Evolutionary conservation across 2,113 vertebrate genomes (phyloP).

Genomic region (Nannobrachium achirus): DNA sequence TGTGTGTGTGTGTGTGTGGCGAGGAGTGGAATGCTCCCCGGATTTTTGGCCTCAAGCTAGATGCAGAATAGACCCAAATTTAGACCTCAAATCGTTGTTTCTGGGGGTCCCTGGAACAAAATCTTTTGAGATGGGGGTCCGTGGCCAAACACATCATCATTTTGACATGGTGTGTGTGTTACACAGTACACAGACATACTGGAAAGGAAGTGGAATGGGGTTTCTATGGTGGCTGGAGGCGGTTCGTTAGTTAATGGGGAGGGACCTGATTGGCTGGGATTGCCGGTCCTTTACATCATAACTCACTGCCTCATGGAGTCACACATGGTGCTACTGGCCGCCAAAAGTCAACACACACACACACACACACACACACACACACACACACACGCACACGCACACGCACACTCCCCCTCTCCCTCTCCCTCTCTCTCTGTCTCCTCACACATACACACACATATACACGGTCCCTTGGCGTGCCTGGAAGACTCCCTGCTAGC

Average conservation of each 20-base stretch:
- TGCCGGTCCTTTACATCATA: conserved; percentile 65
- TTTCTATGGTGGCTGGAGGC: too few species aligned
- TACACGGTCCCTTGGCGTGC: conserved; percentile 20
- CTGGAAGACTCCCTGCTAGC: conserved; percentile 41
- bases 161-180: too few species aligned
- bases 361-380: background rate
- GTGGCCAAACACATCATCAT: too few species aligned
- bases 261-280: conserved; percentile 36
- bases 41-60: too few species aligned
- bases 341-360: conserved; percentile 10
- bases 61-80: conserved; percentile 7
- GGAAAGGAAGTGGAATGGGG: too few species aligned
- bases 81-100: background rate
- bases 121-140: too few species aligned
- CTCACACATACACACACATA: background rate
- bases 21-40: too few species aligned
- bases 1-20: too few species aligned
- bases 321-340: conserved; percentile 11
- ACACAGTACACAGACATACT: too few species aligned
- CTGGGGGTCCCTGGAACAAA: too few species aligned
- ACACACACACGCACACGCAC: background rate
- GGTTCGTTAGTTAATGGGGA: conserved; percentile 21
- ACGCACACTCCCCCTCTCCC: conserved; percentile 3
- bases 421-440: background rate
- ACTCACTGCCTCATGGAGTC: conserved; percentile 1